phyloP scores from a whole-genome alignment of 2,888 invertebrate species.

The Ennomos erosarius region DNA sequence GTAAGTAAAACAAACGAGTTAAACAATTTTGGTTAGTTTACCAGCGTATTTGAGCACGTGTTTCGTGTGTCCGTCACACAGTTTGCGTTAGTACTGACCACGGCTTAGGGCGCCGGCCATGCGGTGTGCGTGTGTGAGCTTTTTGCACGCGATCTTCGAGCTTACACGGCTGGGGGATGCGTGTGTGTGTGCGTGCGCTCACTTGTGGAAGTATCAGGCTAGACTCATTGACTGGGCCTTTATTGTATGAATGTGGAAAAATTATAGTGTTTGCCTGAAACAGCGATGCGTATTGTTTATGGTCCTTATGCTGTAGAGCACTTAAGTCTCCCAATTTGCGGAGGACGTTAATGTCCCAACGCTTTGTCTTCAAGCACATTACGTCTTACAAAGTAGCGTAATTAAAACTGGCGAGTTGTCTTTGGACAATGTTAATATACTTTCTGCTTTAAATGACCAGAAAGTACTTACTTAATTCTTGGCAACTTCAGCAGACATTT shows the following conservation, averaged over 20 bases:
- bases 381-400: constrained; percentile 74
- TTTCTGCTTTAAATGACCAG: constrained; percentile 42
- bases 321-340: constrained; percentile 80
- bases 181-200: constrained; percentile 75
- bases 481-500: constrained; percentile 7
- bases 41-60: constrained; percentile 81
- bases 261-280: constrained; percentile 84
- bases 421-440: constrained; percentile 51
- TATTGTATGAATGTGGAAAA: constrained; percentile 86
- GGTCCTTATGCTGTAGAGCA: constrained; percentile 63
- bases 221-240: constrained; percentile 86
- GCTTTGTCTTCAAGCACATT: constrained; percentile 74
- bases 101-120: constrained; percentile 83
- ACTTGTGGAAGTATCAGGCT: constrained; percentile 81
- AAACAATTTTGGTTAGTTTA: constrained; percentile 64
- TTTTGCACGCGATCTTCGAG: constrained; percentile 83
- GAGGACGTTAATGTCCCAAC: constrained; percentile 70
- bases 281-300: constrained; percentile 80
- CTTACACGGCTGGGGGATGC: constrained; percentile 78
- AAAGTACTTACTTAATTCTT: constrained; percentile 10
- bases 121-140: constrained; percentile 83
- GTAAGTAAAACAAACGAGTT: constrained; percentile 52
- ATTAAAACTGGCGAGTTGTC: constrained; percentile 66
- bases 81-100: constrained; percentile 85
- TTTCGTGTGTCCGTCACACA: constrained; percentile 85